These are phyloP conservation scores for Ceraclea dissimilis DNA, from an alignment of 2,888 invertebrate species.

Conservation along the genomic window DNA sequence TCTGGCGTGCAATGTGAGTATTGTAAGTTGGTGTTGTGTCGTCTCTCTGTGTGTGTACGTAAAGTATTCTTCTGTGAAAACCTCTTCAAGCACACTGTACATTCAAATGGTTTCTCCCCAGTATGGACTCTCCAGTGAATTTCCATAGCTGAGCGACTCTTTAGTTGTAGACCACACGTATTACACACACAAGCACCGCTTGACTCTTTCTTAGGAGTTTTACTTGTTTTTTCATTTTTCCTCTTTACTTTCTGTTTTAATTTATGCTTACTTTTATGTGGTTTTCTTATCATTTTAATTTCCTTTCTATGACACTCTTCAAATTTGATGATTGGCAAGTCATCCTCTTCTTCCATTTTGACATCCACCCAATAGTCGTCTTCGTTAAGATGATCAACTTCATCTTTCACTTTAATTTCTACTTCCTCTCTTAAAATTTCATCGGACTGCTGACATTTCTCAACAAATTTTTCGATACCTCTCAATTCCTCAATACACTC, in stretches of 20 bases:
- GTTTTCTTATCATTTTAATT: neutral
- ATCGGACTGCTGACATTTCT: constrained; percentile 6
- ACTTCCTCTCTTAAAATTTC: neutral
- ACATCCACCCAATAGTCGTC: neutral
- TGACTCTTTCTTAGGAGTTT: neutral
- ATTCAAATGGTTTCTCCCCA: constrained; percentile 39
- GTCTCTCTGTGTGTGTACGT: constrained; percentile 1
- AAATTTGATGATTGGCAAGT: neutral
- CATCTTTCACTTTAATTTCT: neutral
- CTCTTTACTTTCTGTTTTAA: neutral
- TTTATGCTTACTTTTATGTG: neutral
- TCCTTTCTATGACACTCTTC: neutral
- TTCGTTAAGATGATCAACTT: neutral
- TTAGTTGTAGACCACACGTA: constrained; percentile 7
- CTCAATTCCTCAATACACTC: constrained; percentile 5
- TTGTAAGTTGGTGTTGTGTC: constrained; percentile 33
- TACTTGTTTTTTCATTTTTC: neutral
- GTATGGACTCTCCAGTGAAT: constrained; percentile 36
- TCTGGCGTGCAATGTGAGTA: constrained; percentile 42
- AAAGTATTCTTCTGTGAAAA: constrained; percentile 10
- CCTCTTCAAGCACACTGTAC: constrained; percentile 28
- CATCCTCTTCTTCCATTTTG: constrained; percentile 3
- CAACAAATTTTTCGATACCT: neutral
- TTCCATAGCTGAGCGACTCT: constrained; percentile 5
- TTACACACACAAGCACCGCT: constrained; percentile 1